Conservation (phyloP, 2,888 invertebrate species). For the Cheilosia pagana region DNA sequence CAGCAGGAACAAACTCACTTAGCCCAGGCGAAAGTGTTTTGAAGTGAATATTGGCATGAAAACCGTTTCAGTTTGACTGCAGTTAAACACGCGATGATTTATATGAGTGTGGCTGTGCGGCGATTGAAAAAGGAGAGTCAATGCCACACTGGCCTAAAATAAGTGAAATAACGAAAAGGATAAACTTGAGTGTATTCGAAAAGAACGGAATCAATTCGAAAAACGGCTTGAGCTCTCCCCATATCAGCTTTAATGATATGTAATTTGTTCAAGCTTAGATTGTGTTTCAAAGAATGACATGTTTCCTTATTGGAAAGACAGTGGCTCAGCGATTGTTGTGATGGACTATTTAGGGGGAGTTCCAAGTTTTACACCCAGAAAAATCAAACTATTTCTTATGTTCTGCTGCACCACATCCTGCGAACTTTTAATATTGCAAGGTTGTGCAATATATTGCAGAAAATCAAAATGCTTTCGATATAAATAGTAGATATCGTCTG, state of each 20-base stretch:
- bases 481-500: too few relatives aligned
- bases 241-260: neutral
- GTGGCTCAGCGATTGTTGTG: too few relatives aligned
- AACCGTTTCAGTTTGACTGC: constrained; percentile 48
- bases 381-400: too few relatives aligned
- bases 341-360: too few relatives aligned
- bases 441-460: too few relatives aligned
- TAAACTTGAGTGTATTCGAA: neutral
- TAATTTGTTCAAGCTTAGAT: too few relatives aligned
- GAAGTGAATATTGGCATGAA: constrained; percentile 50
- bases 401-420: too few relatives aligned
- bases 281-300: too few relatives aligned
- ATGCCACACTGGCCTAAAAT: constrained; percentile 9
- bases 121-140: constrained; percentile 45
- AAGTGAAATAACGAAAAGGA: neutral
- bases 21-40: constrained; percentile 50
- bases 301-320: too few relatives aligned
- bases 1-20: constrained; percentile 44
- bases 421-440: too few relatives aligned
- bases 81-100: constrained; percentile 54
- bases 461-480: too few relatives aligned
- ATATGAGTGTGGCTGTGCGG: constrained; percentile 46
- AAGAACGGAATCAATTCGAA: constrained; percentile 20
- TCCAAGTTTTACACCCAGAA: too few relatives aligned
- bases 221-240: neutral